These are phyloP conservation scores for Rhogogaster chlorosoma DNA, from an alignment of 2,888 invertebrate genomes.

Conservation along the genomic window DNA sequence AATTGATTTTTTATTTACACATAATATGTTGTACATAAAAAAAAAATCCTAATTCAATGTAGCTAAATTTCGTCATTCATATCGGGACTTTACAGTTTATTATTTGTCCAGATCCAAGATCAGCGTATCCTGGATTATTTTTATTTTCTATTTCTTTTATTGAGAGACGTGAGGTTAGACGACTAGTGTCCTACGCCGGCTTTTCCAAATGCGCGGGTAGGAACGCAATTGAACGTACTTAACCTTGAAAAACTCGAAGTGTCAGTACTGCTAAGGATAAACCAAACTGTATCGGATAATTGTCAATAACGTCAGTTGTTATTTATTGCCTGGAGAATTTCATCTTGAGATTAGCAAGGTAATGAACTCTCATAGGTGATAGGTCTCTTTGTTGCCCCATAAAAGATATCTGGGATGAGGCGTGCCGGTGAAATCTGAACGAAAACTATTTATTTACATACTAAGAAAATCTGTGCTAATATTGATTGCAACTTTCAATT, in stretches of 20 bases:
- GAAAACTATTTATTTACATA: not conserved
- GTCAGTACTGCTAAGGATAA: not conserved
- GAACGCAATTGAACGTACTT: not conserved
- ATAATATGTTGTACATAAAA: not conserved
- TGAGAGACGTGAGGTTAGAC: not conserved
- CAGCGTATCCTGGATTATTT: not conserved
- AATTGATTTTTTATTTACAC: not conserved
- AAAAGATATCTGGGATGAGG: not conserved
- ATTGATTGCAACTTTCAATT: not conserved
- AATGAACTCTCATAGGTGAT: not conserved
- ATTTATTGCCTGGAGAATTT: not conserved
- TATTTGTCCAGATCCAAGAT: not conserved
- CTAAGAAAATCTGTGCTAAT: not conserved
- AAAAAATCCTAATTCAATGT: not conserved
- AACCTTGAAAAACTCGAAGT: not conserved
- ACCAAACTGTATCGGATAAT: not conserved
- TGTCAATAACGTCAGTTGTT: not conserved
- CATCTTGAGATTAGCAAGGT: not conserved
- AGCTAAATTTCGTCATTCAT: not conserved
- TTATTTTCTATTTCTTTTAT: not conserved
- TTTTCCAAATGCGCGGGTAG: not conserved
- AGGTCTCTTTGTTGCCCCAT: not conserved
- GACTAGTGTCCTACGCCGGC: not conserved
- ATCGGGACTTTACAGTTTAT: not conserved
- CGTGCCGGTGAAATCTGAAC: not conserved